Percentiles rank a stretch among this genome's conserved stretches.
These are phyloP conservation scores for Hyles lineata DNA, from an alignment of 2,888 invertebrate species.

Conservation along the genomic window DNA sequence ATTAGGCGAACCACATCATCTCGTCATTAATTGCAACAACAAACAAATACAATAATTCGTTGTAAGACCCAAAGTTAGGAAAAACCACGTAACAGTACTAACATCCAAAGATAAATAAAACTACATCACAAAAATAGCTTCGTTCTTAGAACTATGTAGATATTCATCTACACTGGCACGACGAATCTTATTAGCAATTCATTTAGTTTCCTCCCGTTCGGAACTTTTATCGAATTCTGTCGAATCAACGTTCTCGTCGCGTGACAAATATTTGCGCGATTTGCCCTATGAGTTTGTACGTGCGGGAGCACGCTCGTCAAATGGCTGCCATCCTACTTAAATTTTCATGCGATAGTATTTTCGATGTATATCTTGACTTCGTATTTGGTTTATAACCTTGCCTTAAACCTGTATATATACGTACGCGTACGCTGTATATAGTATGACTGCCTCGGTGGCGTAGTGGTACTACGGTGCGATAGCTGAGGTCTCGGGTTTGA, in stretches of 20 bases:
- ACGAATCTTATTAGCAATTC: background rate
- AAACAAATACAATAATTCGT: too few species aligned
- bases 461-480: too few species aligned
- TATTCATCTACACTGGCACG: background rate
- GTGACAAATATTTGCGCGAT: constrained; percentile 17
- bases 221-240: constrained; percentile 10
- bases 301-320: background rate
- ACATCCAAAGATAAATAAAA: too few species aligned
- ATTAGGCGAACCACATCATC: too few species aligned
- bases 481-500: too few species aligned
- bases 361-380: background rate
- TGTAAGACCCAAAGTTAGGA: too few species aligned
- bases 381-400: background rate
- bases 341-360: constrained; percentile 2
- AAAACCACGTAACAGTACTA: too few species aligned
- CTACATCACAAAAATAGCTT: too few species aligned
- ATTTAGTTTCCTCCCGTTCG: background rate
- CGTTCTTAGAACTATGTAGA: background rate
- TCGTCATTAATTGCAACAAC: too few species aligned
- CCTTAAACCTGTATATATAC: background rate
- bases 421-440: too few species aligned
- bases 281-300: background rate
- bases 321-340: constrained; percentile 3
- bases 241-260: background rate
- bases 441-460: too few species aligned